These are phyloP conservation scores for Malacoctenus gilli DNA, from an alignment of 2,797 vertebrate species.

Conservation along the genomic window DNA sequence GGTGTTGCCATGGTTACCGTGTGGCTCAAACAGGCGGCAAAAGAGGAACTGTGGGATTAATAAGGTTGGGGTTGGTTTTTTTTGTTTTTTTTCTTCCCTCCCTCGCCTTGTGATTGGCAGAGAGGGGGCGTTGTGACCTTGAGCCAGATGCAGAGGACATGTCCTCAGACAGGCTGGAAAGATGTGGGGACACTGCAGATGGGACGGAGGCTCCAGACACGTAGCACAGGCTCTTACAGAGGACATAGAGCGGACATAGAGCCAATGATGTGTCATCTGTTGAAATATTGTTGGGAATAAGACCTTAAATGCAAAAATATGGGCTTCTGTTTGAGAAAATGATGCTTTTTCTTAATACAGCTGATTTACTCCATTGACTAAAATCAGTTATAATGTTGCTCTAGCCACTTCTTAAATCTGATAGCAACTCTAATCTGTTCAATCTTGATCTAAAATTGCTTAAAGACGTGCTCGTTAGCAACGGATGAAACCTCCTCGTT, in stretches of 20 bases:
- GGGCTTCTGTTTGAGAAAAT: no score
- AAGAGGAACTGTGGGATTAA: conserved; percentile 69
- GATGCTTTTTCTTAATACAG: no score
- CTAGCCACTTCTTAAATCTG: neutral
- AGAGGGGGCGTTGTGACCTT: conserved; percentile 67
- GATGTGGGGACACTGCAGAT: conserved; percentile 2
- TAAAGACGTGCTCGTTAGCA: neutral
- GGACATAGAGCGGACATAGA: no score
- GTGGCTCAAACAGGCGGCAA: conserved; percentile 51
- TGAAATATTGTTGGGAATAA: no score
- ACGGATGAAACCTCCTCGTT: conserved; percentile 13
- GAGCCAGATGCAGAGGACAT: conserved; percentile 54
- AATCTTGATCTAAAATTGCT: conserved; percentile 22
- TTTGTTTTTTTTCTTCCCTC: no score
- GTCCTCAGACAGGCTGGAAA: conserved; percentile 6
- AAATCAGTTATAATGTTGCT: conserved; percentile 8
- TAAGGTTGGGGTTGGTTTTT: no score
- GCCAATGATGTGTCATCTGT: no score
- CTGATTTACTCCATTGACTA: conserved; percentile 7
- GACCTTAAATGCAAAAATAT: no score
- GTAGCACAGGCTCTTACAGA: neutral
- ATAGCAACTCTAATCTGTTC: conserved; percentile 27
- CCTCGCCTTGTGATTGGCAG: conserved; percentile 61
- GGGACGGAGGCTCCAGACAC: neutral
- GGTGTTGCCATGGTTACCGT: conserved; percentile 75